These are phyloP conservation scores for Actinia equina DNA, from an alignment of 64 coral and sea anemone genomes.

Conservation along the genomic window DNA sequence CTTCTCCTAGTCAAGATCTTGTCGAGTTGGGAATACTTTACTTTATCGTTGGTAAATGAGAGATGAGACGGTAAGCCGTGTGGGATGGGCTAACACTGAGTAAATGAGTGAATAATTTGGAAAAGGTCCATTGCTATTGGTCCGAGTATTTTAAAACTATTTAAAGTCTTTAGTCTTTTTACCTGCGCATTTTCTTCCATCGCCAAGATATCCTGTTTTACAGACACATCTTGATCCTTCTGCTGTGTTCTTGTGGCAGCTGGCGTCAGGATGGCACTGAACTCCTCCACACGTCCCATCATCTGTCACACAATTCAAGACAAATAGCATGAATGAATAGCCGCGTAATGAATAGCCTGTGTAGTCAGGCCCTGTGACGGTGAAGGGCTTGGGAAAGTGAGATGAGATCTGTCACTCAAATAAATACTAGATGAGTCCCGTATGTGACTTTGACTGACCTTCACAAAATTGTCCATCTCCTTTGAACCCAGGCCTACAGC, in stretches of 20 bases:
- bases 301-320: neutral
- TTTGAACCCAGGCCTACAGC: constrained; percentile 36
- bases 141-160: too few relatives aligned
- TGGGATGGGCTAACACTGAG: too few relatives aligned
- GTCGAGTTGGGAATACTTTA: too few relatives aligned
- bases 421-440: too few relatives aligned
- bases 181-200: constrained; percentile 53
- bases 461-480: constrained; percentile 39
- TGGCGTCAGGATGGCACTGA: constrained; percentile 54
- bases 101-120: too few relatives aligned
- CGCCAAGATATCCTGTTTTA: constrained; percentile 45
- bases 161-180: neutral
- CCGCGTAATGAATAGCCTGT: neutral
- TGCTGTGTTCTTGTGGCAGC: constrained; percentile 4
- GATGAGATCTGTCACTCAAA: too few relatives aligned
- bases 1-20: too few relatives aligned
- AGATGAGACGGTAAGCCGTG: too few relatives aligned
- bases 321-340: neutral
- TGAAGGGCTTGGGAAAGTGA: neutral
- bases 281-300: constrained; percentile 58
- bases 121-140: too few relatives aligned
- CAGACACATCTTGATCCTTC: constrained; percentile 37
- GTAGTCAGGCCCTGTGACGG: neutral
- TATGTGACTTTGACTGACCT: constrained; percentile 16
- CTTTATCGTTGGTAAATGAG: too few relatives aligned